Evolutionary conservation across 2,888 invertebrate genomes (phyloP), one percentile per base, ranked within the genome.

Genomic region (Steinernema scapterisci): DNA sequence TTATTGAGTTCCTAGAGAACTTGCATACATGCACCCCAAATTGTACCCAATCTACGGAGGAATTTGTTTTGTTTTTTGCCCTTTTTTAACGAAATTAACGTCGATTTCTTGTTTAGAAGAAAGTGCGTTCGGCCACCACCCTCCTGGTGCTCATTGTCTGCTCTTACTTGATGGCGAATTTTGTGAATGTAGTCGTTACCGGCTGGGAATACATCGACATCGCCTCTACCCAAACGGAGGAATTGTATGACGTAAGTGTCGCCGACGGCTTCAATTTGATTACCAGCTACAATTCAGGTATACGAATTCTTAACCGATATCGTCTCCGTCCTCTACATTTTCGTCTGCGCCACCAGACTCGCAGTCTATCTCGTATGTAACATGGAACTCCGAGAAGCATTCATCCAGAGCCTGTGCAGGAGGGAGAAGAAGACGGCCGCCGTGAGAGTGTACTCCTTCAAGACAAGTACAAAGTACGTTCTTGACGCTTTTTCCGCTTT

Each of bases 61-160:
- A n/a, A n/a, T n/a, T 43, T 38, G 19, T 19, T 2, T 25, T 43
- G 23, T 2, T 44, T 72, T 19, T 0, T 5, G 7, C 11, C 2
- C 21, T 56, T 76, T n/a, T n/a, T n/a, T n/a, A n/a, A n/a, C n/a
- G n/a, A n/a, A n/a, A n/a, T n/a, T n/a, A n/a, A n/a, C n/a, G n/a
- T n/a, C n/a, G n/a, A 11, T 44, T 44, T 7, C 45, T 7, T 44
- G 45, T 81, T 75, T 73, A 84, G 81, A 76, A 76, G n/a, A 85
- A 85, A 79, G 82, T 86, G 16, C 84, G 86, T 7, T 85, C 85
- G 11, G 86, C 86, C 7, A 86, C 86, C 0, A 81, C 84, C 25
- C 78, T 86, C 31, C 80, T 86, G 74, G 83, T 86, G 6, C 78
- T 85, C 56, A 79, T 86, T 81, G 86, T 86, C n/a, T 86, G 80